Evolutionary conservation across 2,113 vertebrate species (phyloP).

Genomic region (Seriola aureovittata): DNA sequence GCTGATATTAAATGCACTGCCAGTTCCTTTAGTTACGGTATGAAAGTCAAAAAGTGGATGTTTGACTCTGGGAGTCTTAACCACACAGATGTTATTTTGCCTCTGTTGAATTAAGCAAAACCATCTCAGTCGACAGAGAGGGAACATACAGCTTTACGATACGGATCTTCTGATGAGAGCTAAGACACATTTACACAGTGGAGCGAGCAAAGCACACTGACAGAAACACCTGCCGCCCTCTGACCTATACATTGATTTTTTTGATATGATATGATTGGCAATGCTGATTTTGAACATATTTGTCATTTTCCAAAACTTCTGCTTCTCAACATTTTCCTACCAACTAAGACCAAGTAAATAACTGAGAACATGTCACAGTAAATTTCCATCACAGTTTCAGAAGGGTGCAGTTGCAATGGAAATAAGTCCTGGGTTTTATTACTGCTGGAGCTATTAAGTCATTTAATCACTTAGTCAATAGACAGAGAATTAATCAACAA

Average conservation of each 20-base stretch:
- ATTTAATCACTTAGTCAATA: background rate
- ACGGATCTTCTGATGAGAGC: background rate
- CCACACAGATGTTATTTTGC: conserved; percentile 19
- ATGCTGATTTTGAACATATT: background rate
- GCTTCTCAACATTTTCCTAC: background rate
- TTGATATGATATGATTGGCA: background rate
- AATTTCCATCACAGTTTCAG: background rate
- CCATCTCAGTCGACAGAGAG: background rate
- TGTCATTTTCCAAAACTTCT: background rate
- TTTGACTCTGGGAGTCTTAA: conserved; percentile 21
- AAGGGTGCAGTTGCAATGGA: background rate
- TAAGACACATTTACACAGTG: background rate
- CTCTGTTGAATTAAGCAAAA: background rate
- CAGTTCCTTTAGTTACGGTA: conserved; percentile 4
- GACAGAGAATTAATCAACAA: background rate
- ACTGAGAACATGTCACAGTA: background rate
- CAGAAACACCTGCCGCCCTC: too few relatives aligned
- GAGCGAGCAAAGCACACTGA: background rate
- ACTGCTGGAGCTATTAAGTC: background rate
- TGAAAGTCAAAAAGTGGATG: background rate
- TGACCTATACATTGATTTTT: too few relatives aligned
- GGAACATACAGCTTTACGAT: background rate
- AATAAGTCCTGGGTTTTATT: background rate
- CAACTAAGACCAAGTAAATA: background rate
- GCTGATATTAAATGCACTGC: conserved; percentile 42